phyloP scores from a whole-genome alignment of 1,140 invertebrate genomes.

The Drepana arcuata region DNA sequence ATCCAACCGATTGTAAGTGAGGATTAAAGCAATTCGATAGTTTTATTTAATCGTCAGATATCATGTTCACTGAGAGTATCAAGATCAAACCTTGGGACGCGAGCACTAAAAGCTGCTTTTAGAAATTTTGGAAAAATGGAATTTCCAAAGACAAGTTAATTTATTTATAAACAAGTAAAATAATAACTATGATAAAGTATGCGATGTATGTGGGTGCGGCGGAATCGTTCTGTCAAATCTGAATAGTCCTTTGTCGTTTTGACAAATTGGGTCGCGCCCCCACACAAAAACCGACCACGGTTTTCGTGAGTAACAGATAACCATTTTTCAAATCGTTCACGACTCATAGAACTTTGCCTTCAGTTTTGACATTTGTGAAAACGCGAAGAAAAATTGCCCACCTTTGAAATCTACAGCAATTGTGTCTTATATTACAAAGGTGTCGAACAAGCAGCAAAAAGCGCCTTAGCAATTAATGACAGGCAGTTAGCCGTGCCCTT shows the following conservation, averaged over 20 bases:
- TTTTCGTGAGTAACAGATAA: neutral
- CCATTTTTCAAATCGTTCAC: slow-evolving; percentile 4
- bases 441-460: no score
- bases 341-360: neutral
- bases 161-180: neutral
- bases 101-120: neutral
- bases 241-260: neutral
- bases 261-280: slow-evolving; percentile 16
- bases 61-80: neutral
- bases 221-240: slow-evolving; percentile 1
- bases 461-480: no score
- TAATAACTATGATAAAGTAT: neutral
- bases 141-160: neutral
- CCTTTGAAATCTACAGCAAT: neutral
- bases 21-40: no score
- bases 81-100: neutral
- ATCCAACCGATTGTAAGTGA: no score
- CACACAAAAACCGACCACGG: neutral
- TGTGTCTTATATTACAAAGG: no score
- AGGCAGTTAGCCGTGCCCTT: no score
- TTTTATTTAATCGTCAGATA: neutral
- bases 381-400: neutral
- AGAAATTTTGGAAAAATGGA: neutral
- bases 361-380: neutral
- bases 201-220: neutral